These are phyloP conservation scores for Gisinianus flammeolus DNA, from an alignment of 2,888 invertebrate genomes.

Conservation along the genomic window DNA sequence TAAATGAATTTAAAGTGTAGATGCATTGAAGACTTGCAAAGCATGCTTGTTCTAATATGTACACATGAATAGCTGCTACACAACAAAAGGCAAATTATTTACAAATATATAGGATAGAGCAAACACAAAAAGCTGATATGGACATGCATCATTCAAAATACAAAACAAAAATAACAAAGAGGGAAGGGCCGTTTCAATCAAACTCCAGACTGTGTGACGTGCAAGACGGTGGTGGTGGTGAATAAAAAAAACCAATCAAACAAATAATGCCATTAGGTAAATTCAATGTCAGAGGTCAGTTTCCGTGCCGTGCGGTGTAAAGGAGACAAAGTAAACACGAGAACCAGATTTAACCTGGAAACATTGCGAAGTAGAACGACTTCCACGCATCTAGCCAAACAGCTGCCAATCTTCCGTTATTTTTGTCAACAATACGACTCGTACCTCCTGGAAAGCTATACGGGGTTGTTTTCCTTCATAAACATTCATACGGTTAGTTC, in stretches of 20 bases:
- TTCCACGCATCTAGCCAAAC: conserved; percentile 99
- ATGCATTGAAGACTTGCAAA: no score
- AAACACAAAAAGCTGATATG: background rate
- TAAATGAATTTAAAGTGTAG: no score
- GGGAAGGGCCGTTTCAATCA: background rate
- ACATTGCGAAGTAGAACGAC: conserved; percentile 98
- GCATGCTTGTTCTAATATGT: no score
- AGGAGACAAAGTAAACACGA: conserved; percentile 1
- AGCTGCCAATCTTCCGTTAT: conserved; percentile 96
- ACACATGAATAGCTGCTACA: background rate
- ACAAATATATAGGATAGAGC: no score
- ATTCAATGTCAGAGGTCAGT: conserved; percentile 4
- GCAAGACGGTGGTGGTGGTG: conserved; percentile 9
- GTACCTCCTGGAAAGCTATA: conserved; percentile 99
- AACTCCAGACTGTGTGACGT: conserved; percentile 11
- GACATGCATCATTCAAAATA: background rate
- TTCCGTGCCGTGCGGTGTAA: conserved; percentile 35
- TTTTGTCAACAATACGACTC: conserved; percentile 96
- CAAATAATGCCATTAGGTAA: background rate
- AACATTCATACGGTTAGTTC: no score
- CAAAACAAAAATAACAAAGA: background rate
- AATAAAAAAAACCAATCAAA: background rate
- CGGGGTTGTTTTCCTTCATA: conserved; percentile 95
- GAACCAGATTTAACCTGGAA: conserved; percentile 80
- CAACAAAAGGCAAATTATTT: background rate